Evolutionary conservation across 1,140 invertebrate species (phyloP), one percentile per base, ranked within the genome.

Genomic region (Drosophila varians): DNA sequence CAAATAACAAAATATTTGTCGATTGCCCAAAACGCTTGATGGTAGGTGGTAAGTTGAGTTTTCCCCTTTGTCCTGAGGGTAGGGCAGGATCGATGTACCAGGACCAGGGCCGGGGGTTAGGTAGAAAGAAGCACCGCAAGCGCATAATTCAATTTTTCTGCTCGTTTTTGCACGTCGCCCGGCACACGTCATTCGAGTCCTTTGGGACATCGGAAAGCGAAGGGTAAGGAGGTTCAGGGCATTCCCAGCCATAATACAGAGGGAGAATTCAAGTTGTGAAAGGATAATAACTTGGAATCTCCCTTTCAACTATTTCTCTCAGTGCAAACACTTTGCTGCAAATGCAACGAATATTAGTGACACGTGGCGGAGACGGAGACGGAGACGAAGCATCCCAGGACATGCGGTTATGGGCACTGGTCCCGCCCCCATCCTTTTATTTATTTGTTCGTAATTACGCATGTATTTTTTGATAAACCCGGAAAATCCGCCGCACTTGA

Each of bases 121-220:
- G 31, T 6, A 6, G 36, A 34, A 48, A 38, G 80, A 86, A 86
- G 82, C 82, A 82, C 83, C 83, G 80, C 88, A 83, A 84, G 88
- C 76, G 83, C 79, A 88, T 90, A 90, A 90, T 90, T 90, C 89
- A 90, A 90, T 90, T 90, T 90, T 90, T 90, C 79, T 90, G 80
- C 83, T 90, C 84, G 84, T 88, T 90, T 72, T 90, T 90, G 74
- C 88, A 77, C 78, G 65, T 69, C 84, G 83, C 71, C 66, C 70
- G 55, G 45, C 58, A 80, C 80, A 83, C 78, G 84, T 25, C 84
- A 77, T 48, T 75, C 70, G 68, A 72, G 23, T 90, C 89, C 89
- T 8, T 47, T 75, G 89, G 89, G 89, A 90, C 64, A 64, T 60
- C 28, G 16, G 49, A 14, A 36, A 18, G 60, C 34, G 26, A 38